Percentiles rank a stretch among this genome's conserved stretches.
Conservation (phyloP, 1,140 invertebrate species). For the Phocides pigmalion region DNA sequence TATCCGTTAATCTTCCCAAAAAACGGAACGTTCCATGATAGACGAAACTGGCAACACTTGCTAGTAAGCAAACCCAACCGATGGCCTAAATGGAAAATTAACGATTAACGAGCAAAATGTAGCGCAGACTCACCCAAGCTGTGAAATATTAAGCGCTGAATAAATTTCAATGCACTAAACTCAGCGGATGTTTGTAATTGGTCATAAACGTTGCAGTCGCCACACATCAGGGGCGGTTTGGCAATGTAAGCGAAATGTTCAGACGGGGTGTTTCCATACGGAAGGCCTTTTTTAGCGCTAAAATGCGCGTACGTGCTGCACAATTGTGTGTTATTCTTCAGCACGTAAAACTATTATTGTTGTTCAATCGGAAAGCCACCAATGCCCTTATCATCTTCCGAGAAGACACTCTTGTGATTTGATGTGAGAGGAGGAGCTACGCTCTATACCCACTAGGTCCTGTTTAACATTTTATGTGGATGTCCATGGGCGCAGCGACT, state of each 20-base stretch:
- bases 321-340: not conserved
- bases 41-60: not conserved
- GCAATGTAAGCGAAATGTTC: slow-evolving; percentile 42
- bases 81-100: slow-evolving; percentile 33
- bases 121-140: slow-evolving; percentile 29
- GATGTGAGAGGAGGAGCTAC: too few relatives aligned
- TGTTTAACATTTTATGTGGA: too few relatives aligned
- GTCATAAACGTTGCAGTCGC: slow-evolving; percentile 45
- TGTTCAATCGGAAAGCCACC: too few relatives aligned
- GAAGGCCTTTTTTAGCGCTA: not conserved
- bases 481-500: too few relatives aligned
- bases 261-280: not conserved
- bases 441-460: too few relatives aligned
- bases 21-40: not conserved
- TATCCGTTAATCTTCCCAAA: too few relatives aligned
- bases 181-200: slow-evolving; percentile 45
- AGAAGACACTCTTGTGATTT: too few relatives aligned
- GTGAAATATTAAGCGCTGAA: slow-evolving; percentile 45
- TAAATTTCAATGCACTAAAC: slow-evolving; percentile 44
- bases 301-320: not conserved
- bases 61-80: slow-evolving; percentile 11
- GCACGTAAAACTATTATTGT: too few relatives aligned
- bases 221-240: slow-evolving; percentile 49
- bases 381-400: too few relatives aligned
- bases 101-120: slow-evolving; percentile 38